Evolutionary conservation across 2,797 vertebrate species (phyloP).

Genomic region (Coluber constrictor): DNA sequence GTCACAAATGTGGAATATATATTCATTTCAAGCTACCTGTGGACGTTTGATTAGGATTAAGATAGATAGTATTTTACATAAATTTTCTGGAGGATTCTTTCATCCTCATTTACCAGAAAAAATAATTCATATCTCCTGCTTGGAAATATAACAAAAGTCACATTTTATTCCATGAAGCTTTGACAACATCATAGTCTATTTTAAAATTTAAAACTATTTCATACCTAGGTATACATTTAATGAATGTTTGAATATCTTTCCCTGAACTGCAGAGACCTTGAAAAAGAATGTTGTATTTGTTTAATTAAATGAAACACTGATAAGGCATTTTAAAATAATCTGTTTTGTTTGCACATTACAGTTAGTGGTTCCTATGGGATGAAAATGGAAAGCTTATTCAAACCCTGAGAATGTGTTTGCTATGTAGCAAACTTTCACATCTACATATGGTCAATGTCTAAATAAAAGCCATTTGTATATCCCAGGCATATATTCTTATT

Average conservation of each 20-base stretch:
- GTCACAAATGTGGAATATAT: background rate
- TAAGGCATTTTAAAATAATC: background rate
- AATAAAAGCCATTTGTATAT: background rate
- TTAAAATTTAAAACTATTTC: background rate
- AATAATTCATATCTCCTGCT: background rate
- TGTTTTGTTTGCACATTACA: background rate
- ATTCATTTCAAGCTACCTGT: background rate
- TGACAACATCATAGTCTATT: background rate
- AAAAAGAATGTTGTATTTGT: background rate
- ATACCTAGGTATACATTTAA: background rate
- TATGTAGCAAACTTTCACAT: background rate
- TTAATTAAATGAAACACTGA: background rate
- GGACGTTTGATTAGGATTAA: background rate
- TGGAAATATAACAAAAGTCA: background rate
- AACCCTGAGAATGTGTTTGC: no score
- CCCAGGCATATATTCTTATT: background rate
- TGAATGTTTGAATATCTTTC: background rate
- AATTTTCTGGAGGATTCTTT: background rate
- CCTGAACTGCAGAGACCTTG: background rate
- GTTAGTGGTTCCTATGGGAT: background rate
- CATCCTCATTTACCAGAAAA: background rate
- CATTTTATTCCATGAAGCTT: background rate
- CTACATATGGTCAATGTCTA: background rate
- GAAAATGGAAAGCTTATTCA: background rate
- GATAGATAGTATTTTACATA: background rate